Base-by-base conservation (phyloP, 2,888 invertebrate species). In the Erebia aethiops region DNA sequence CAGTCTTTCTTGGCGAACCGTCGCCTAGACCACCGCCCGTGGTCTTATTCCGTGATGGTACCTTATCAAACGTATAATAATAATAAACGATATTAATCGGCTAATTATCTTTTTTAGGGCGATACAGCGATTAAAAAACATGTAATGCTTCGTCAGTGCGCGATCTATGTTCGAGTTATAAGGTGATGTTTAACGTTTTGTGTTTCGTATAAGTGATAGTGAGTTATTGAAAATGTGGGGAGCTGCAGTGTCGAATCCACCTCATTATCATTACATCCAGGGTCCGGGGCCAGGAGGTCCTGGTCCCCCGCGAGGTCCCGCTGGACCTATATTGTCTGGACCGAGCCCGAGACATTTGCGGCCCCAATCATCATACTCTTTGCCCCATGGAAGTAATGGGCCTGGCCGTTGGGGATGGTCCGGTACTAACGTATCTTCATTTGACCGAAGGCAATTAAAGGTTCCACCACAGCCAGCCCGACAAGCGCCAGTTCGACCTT, bases 391-490 rank as follows among this genome's bases (percentile, higher is more conserved):
- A 78, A 89, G 93, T 85, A 92, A 94, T 84, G 89, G 94, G 77
- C 90, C 94, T 76, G 89, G 94, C 80, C 87, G 94, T 74, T 88
- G 94, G 94, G 92, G 94, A 77, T 93, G 94, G 90, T 86, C 92
- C 43, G 94, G 94, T 78, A 94, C 80, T 80, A 86, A 94, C 82
- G 88, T 93, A 73, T 91, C 94, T 73, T 90, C 94, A 73, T 90
- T 93, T 80, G 94, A 94, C 77, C 84, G 94, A 71, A 87, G 93
- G 74, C 92, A 93, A 79, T 69, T 87, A 72, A 93, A 93, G 78
- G 90, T 92, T 71, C 92, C 92, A 10, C 93, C 93, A 11, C 92
- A 92, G 75, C 92, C 92, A 1, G 89, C 83, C 46, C 84, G 91
- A 43, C 91, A 91, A 54, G 90, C 92, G 60, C 93, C 93, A 1